phyloP scores from a whole-genome alignment of 1,140 invertebrate genomes.

The Drosophila sucinea region DNA sequence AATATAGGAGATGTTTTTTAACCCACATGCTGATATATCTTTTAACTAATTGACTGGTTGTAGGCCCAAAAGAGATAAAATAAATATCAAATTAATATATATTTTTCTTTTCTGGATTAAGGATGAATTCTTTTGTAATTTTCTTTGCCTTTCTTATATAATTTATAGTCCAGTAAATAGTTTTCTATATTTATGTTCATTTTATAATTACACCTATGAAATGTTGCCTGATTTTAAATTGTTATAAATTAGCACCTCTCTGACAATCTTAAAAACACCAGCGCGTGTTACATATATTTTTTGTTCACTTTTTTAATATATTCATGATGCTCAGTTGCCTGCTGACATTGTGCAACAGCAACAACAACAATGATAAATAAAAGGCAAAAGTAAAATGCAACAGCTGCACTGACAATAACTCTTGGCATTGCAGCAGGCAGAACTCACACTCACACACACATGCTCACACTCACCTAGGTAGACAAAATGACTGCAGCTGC shows the following conservation, averaged over 20 bases:
- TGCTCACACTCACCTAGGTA: constrained; percentile 38
- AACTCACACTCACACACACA: constrained; percentile 8
- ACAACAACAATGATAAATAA: constrained; percentile 63
- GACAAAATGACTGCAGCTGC: constrained; percentile 23
- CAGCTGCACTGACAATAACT: constrained; percentile 75
- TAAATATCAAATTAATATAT: too few relatives aligned
- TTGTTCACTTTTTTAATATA: constrained; percentile 61
- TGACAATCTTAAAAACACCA: constrained; percentile 16
- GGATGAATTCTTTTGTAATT: too few relatives aligned
- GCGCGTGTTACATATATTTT: constrained; percentile 47
- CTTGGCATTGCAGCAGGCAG: constrained; percentile 49
- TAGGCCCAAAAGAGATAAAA: too few relatives aligned
- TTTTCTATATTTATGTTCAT: too few relatives aligned
- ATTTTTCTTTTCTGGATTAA: too few relatives aligned
- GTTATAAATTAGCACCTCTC: not conserved
- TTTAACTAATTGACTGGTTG: too few relatives aligned
- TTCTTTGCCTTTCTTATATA: not conserved
- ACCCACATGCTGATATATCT: too few relatives aligned
- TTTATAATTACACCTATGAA: too few relatives aligned
- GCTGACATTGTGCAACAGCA: constrained; percentile 66
- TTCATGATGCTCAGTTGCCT: constrained; percentile 59
- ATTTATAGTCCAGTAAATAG: too few relatives aligned
- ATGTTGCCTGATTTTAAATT: not conserved
- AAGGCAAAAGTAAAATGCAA: constrained; percentile 56
- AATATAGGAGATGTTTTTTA: too few relatives aligned